Evolutionary conservation across 1,140 invertebrate genomes (phyloP), one percentile per base, ranked within the genome.

Genomic region (Oryctes rhinoceros): DNA sequence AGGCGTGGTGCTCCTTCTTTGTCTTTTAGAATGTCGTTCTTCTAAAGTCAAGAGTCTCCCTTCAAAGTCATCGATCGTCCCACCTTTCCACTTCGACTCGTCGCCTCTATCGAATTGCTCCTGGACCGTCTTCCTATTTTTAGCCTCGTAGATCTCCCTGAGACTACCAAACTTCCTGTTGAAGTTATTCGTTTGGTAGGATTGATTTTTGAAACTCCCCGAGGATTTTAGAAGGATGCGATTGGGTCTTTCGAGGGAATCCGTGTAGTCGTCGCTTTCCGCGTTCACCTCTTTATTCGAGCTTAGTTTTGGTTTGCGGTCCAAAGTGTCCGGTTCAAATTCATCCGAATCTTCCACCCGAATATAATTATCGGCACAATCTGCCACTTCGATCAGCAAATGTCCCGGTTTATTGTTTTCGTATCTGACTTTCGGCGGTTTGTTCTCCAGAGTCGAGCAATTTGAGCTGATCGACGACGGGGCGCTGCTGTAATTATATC

Each of bases 281-380:
- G 81, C 82, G 84, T 65, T 76, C 18, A 4, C 39, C 5, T 49
- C 13, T 10, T 85, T 89, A 88, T 83, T 62, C 84, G 81, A 39
- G 88, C 81, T 44, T 20, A 89, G 87, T 81, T 90, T 91, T 53
- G 94, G 92, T 85, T 95, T 95, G n/a, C 95, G 88, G 84, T 96
- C 95, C 35, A 96, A 87, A 0, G 95, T 96, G 83, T 96, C 95
- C 0, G 94, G 94, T 85, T 96, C 95, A 84, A 95, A 96, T 78
- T 90, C 90, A 81, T 96, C 94, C 3, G 92, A 93, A 81, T 94
- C 93, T 71, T 93, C 91, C 13, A 92, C 91, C 83, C 90, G 90
- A 1, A 93, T 91, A 80, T 94, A 93, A 85, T 93, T 92, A 83
- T 92, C 90, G 1, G 93, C 90, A 0, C 92, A 91, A 85, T 94